A percentile compares a stretch with the other conserved stretches of the same genome.
Conservation (phyloP, 2,888 invertebrate species). For the Heliconius ismenius region DNA sequence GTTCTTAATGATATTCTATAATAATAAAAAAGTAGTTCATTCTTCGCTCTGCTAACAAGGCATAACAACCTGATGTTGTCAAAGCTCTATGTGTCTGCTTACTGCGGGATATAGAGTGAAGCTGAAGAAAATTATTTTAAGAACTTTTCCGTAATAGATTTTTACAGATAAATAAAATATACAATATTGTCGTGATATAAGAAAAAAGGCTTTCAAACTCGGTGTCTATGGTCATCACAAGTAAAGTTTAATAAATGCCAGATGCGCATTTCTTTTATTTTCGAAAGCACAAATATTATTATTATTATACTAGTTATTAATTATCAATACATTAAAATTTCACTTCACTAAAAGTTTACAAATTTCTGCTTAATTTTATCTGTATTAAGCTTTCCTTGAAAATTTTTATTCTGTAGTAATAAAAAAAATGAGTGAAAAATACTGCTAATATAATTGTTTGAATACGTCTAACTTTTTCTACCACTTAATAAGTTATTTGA, state of each 20-base stretch:
- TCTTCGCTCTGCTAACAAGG: not conserved
- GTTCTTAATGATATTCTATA: not conserved
- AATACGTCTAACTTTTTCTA: not conserved
- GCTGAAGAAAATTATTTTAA: not conserved
- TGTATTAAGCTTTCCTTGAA: no score
- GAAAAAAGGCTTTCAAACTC: conserved; percentile 56
- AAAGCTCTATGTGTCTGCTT: no score
- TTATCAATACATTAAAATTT: not conserved
- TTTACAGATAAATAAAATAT: conserved; percentile 16
- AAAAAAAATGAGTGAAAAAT: no score
- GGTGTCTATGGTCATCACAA: conserved; percentile 55
- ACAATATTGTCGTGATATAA: conserved; percentile 10
- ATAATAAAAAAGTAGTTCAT: not conserved
- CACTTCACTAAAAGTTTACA: not conserved
- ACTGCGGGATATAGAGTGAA: no score
- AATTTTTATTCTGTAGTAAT: no score
- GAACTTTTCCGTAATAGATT: not conserved
- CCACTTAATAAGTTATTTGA: not conserved
- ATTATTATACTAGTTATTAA: conserved; percentile 32
- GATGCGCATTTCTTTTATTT: conserved; percentile 59
- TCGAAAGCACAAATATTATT: conserved; percentile 42
- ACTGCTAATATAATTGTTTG: not conserved
- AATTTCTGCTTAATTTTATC: not conserved
- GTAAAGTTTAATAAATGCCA: conserved; percentile 55
- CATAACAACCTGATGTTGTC: no score